Evolutionary conservation across 2,888 invertebrate species (phyloP), one percentile per base, ranked within the genome.

Genomic region (Trachelus iudaicus): DNA sequence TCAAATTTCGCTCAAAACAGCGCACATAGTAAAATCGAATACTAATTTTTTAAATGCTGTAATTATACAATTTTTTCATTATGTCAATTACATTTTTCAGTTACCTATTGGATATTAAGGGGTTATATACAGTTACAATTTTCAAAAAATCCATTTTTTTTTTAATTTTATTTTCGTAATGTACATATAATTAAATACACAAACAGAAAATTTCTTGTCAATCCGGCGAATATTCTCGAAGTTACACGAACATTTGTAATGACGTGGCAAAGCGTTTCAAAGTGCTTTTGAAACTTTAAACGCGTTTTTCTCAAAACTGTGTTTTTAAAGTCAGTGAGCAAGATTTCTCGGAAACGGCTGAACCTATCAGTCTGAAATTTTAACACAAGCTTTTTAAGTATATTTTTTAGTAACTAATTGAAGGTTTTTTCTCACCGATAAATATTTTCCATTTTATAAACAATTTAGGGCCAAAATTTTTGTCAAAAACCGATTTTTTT

Each of bases 291-390:
- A 80, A 80, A 80, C 80, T 80, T 81, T 78, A 69, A 81, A 80
- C 76, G 79, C 79, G 75, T 80, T 81, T 81, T 78, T 80, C 77
- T 81, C 78, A 79, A 80, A 80, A 80, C 77, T 11, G 69, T 79
- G 69, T 81, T 81, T 79, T 80, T 76, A 77, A 78, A 81, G 73
- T 80, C 80, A 76, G 80, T 80, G 80, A 69, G 1, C 77, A 35
- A 31, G 75, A 80, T 77, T 77, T 80, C 77, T 80, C 75, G 30
- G 56, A 79, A 81, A 80, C 73, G 69, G 75, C 79, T 80, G 11
- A 76, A 77, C 79, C 80, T 77, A 80, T 81, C 69, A 15, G 56
- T 76, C 37, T 35, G 23, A 15, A 69, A 69, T 35, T 35, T 35
- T 35, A 35, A 35, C 11, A 35, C 11, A 35, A 35, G 11, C 35